Evolutionary conservation across 35 echinoderm and acorn worm species (phyloP).

Genomic region (Ophiothrix spiculata): DNA sequence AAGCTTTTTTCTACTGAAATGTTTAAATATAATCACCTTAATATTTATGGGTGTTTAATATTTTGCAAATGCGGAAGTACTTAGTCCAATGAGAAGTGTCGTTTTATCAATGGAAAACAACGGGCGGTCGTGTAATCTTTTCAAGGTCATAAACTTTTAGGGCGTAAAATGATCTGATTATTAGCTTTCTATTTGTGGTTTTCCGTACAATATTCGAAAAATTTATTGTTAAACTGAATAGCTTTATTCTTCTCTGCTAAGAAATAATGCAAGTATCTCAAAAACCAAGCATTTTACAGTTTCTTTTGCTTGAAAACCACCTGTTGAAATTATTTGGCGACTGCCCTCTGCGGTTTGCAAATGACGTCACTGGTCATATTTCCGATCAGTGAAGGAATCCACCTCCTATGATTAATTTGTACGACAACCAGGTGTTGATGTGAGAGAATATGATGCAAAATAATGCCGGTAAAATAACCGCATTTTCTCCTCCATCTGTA

Average conservation of each 20-base stretch:
- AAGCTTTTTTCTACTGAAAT: no score
- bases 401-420: neutral
- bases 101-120: neutral
- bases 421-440: neutral
- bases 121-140: neutral
- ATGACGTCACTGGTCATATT: neutral
- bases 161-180: neutral
- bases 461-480: neutral
- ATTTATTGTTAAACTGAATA: no score
- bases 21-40: no score
- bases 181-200: no score
- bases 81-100: neutral
- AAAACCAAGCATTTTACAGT: no score
- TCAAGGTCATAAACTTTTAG: neutral
- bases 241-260: no score
- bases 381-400: neutral
- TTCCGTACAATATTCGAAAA: no score
- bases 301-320: neutral
- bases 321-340: neutral
- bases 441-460: neutral
- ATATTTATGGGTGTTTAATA: no score
- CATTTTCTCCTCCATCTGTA: neutral
- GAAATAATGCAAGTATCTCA: no score
- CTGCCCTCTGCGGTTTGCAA: neutral
- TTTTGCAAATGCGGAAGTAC: slow-evolving; percentile 1